Evolutionary conservation across 2,113 vertebrate species (phyloP), one percentile per base, ranked within the genome.

Genomic region (Antennarius striatus): DNA sequence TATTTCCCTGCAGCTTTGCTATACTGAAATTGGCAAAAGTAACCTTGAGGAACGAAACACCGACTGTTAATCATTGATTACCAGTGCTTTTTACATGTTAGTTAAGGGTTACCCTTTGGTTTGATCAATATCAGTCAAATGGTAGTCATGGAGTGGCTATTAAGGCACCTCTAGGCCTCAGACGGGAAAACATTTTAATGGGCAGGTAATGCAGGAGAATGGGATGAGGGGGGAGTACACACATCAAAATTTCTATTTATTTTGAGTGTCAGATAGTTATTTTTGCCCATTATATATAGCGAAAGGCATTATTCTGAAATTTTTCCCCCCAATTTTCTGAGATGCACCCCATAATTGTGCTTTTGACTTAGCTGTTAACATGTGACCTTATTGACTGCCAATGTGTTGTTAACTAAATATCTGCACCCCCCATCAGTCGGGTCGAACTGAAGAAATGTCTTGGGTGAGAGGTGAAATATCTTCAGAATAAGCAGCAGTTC

Each of bases 51-150:
- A 81, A 50, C 28, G 77, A 80, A 86, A 83, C 73, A 60, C 67
- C 68, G 83, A 82, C 82, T 84, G 86, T 86, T 87, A 88, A 86
- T 90, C 82, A 89, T 82, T 84, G 88, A 89, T 85, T 84, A 73
- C 59, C 77, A 58, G 73, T 61, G 84, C 71, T 70, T 86, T 84
- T 73, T 75, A 68, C 85, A 80, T 56, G 85, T 87, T 73, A 89
- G 83, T 86, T 81, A 83, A 77, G 79, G 83, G 82, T 79, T 84
- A 80, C 77, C 48, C 85, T 91, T 90, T 88, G 51, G 73, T 81
- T 74, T 74, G 85, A 90, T 90, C 87, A 86, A 89, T 87, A 86
- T 88, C 83, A 84, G 73, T 67, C 79, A 63, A 85, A 86, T 75
- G 63, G 69, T 69, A 80, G 85, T 63, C 67, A 54, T 63, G 72